Evolutionary conservation across 2,797 vertebrate species (phyloP).

Genomic region (Urocyon cinereoargenteus): DNA sequence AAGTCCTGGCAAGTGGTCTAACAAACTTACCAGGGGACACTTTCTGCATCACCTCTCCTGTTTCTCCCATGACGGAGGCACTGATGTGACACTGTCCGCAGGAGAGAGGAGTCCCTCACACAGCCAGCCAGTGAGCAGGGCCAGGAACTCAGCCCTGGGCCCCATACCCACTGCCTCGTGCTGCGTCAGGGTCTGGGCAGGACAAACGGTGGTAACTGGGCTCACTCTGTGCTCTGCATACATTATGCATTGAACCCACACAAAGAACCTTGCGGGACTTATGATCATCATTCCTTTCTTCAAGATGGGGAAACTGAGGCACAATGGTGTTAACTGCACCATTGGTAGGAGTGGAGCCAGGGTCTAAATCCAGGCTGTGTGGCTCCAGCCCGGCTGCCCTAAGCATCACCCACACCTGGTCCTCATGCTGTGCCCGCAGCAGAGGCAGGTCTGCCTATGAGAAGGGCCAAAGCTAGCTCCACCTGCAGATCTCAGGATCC

Average conservation of each 20-base stretch:
- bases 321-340: rapidly evolving
- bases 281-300: background rate
- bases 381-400: no score
- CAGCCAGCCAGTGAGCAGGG: rapidly evolving
- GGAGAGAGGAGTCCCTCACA: rapidly evolving
- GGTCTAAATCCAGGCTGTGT: background rate
- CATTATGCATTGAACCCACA: rapidly evolving
- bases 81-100: rapidly evolving
- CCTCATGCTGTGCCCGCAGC: rapidly evolving
- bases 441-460: rapidly evolving
- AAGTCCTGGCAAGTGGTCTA: rapidly evolving
- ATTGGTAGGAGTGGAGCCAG: no score
- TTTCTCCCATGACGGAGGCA: background rate
- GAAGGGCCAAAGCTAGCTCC: background rate
- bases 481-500: rapidly evolving
- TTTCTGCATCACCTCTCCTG: rapidly evolving
- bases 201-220: rapidly evolving
- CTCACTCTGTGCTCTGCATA: rapidly evolving
- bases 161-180: rapidly evolving
- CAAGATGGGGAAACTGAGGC: background rate
- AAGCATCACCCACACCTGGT: rapidly evolving
- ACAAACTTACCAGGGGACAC: no score
- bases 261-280: background rate
- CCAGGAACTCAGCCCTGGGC: rapidly evolving
- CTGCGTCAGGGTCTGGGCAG: background rate